Conservation (phyloP, 2,888 invertebrate genomes). For the Pyrochroa serraticornis region DNA sequence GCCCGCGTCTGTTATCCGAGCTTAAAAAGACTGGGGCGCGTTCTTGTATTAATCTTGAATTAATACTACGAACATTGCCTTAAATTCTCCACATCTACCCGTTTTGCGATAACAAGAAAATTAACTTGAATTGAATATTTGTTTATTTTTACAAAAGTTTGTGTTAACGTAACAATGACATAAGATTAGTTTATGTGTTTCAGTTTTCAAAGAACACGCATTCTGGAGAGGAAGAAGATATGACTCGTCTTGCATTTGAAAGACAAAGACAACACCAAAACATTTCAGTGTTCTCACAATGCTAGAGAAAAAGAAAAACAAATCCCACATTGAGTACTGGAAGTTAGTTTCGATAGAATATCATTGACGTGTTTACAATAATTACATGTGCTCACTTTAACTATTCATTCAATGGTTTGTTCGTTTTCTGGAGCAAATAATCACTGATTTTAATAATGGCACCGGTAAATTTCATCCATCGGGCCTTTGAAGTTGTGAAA, state of each 20-base stretch:
- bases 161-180: conserved; percentile 18
- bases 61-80: no score
- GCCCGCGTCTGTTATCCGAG: conserved; percentile 4
- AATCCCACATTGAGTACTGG: background rate
- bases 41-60: background rate
- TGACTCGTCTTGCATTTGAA: background rate
- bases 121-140: background rate
- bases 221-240: conserved; percentile 18
- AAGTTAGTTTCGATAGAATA: background rate
- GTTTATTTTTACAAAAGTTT: background rate
- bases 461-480: no score
- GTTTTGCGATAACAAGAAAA: background rate
- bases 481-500: no score
- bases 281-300: conserved; percentile 3
- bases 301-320: background rate
- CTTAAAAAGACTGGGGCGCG: conserved; percentile 3
- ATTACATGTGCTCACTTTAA: no score
- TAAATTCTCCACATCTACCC: no score
- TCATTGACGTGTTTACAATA: no score
- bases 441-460: no score
- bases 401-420: no score
- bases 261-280: background rate
- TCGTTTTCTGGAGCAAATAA: no score
- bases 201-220: conserved; percentile 23
- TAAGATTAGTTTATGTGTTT: conserved; percentile 23